Base-by-base conservation (phyloP, 2,113 vertebrate species). In the Atrichornis clamosus region DNA sequence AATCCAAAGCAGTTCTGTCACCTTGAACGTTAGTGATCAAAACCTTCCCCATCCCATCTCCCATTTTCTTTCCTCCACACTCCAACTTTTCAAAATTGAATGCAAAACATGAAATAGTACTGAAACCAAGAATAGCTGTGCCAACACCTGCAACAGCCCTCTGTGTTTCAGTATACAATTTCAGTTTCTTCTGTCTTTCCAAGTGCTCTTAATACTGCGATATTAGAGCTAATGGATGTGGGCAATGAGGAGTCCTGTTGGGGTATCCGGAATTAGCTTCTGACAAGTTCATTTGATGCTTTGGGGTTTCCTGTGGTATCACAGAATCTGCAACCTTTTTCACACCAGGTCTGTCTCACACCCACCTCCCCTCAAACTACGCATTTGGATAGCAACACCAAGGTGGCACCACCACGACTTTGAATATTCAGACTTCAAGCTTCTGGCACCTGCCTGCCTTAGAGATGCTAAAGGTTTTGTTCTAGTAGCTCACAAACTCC, bases 291-390 rank as follows among this genome's bases (percentile, higher is more conserved):
- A 41, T 39, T 49, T 70, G 30, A 59, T 17, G 5, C 27, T 58
- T 53, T 28, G 42, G 23, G 14, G 59, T 47, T 20, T 59, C 14
- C 8, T 72, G 13, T 17, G 7, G 20, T 7, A 83, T 72, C 9
- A n/a, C 5, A 49, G 27, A 47, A 41, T 35, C 50, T 35, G 21
- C 27, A 39, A 11, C 17, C 0, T 8, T 78, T 70, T 55, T 32
- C 37, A 77, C 3, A 11, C 14, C 0, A 0, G 9, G 2, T 15
- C 12, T 7, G 2, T 67, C 62, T 72, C 1, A 0, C 6, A 32
- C 26, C 18, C 32, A 22, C 35, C 47, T 35, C 37, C 42, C 16
- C 26, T 32, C 15, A 8, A 26, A 5, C 23, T 10, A 11, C 84
- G 53, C 12, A 23, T 39, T 5, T 6, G 6, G 23, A 22, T 7